Base-by-base conservation (phyloP, 2,888 invertebrate genomes). In the Nesidiocoris tenuis region DNA sequence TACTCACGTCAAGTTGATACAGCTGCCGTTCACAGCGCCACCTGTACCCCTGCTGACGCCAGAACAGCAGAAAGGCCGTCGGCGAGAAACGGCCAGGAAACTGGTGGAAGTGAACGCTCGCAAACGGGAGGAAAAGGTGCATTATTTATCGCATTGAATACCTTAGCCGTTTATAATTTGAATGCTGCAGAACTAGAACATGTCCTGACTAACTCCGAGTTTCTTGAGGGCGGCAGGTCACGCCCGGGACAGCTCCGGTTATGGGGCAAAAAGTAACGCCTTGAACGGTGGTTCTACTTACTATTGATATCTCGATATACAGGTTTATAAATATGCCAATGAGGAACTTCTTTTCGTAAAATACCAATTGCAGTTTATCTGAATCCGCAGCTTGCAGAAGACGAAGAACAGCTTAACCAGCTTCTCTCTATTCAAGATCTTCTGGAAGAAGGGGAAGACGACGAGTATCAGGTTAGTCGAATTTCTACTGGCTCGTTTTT, bases 31-130 rank as follows among this genome's bases (percentile, higher is more conserved):
- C 83, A 88, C 89, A 2, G 88, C 89, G 68, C 86, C 89, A 19
- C 83, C 88, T 1, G 87, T 81, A 3, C 78, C 86, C 70, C 87
- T 87, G n/a, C 84, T 91, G 75, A 90, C 90, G 78, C 89, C 89
- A 72, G 94, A 94, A 82, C 94, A 93, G 81, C 94, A 94, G 83
- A 91, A 92, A 81, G 95, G 96, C 82, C 87, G 94, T 77, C 90
- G 95, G 80, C 90, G 91, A 75, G 96, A 96, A 83, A 87, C 96
- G 82, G 94, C 95, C 0, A 86, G 90, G 59, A 87, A 96, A 22
- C 85, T 96, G 71, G 88, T 94, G 66, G 96, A 96, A 84, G 93
- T 96, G 70, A 96, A 96, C 83, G 94, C 94, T 0, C 88, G 93
- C 67, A 93, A 95, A 82, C 86, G 96, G 79, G 92, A 93, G 81